Percentiles rank a stretch among this genome's conserved stretches.
Conservation (phyloP, 1,140 invertebrate genomes). For the Ceratitis capitata region DNA sequence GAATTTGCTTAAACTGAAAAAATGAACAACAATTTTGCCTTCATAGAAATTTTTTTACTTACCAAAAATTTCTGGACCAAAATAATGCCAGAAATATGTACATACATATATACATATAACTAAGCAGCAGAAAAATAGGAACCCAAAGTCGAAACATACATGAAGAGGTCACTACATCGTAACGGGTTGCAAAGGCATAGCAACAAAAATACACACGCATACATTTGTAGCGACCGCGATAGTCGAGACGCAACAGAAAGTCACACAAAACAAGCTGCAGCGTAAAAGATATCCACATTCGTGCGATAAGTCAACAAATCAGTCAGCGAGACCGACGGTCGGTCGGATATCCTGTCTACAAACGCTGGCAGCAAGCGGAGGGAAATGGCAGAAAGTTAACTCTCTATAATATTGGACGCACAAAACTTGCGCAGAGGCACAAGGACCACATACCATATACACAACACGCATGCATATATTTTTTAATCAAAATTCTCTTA, state of each 20-base stretch:
- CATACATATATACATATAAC: neutral
- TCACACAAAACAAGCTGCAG: neutral
- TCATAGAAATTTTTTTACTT: too few species aligned
- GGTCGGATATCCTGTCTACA: neutral
- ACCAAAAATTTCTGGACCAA: too few species aligned
- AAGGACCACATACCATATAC: neutral
- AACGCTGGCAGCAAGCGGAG: neutral
- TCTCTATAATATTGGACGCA: neutral
- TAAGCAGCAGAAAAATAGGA: neutral
- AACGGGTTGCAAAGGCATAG: conserved; percentile 7
- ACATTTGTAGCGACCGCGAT: neutral
- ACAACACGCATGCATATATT: conserved; percentile 44
- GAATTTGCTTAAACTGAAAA: too few species aligned
- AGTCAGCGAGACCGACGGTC: neutral
- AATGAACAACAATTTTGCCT: too few species aligned
- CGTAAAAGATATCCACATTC: neutral
- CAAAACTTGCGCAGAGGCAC: neutral
- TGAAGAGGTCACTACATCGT: neutral
- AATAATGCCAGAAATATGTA: too few species aligned
- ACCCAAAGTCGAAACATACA: neutral
- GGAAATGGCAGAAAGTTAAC: neutral
- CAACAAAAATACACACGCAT: neutral
- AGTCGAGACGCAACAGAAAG: neutral
- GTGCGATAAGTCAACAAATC: neutral
- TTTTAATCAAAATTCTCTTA: conserved; percentile 65